phyloP scores from a whole-genome alignment of 2,888 invertebrate genomes.

The Brachyptera risi region DNA sequence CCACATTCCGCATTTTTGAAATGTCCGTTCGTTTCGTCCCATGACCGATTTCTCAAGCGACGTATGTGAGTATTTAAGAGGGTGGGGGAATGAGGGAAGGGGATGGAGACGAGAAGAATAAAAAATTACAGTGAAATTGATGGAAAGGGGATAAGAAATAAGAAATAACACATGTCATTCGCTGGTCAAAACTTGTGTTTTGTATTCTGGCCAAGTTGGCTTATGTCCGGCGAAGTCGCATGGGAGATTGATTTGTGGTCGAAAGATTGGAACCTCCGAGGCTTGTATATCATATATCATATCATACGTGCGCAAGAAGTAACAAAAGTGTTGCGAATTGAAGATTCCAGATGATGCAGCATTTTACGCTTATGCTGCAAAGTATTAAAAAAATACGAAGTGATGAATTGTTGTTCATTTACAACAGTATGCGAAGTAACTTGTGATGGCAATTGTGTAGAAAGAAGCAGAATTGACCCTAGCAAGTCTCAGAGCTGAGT shows the following conservation, averaged over 20 bases:
- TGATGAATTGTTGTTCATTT: no score
- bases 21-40: slow-evolving; percentile 36
- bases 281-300: neutral
- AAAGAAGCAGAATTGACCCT: no score
- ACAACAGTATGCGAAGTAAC: no score
- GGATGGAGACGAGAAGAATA: slow-evolving; percentile 36
- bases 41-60: slow-evolving; percentile 33
- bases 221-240: slow-evolving; percentile 19
- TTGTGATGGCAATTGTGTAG: no score
- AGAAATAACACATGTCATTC: slow-evolving; percentile 29
- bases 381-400: no score
- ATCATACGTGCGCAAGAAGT: neutral
- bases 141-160: slow-evolving; percentile 32
- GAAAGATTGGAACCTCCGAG: neutral
- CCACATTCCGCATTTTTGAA: slow-evolving; percentile 42
- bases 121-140: slow-evolving; percentile 42
- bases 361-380: neutral
- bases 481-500: no score
- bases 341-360: neutral
- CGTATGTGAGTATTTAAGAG: slow-evolving; percentile 19
- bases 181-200: slow-evolving; percentile 27
- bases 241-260: slow-evolving; percentile 31
- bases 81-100: slow-evolving; percentile 8
- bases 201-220: slow-evolving; percentile 5
- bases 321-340: neutral